Conservation (phyloP, 1,140 invertebrate genomes). For the Eurosta solidaginis region DNA sequence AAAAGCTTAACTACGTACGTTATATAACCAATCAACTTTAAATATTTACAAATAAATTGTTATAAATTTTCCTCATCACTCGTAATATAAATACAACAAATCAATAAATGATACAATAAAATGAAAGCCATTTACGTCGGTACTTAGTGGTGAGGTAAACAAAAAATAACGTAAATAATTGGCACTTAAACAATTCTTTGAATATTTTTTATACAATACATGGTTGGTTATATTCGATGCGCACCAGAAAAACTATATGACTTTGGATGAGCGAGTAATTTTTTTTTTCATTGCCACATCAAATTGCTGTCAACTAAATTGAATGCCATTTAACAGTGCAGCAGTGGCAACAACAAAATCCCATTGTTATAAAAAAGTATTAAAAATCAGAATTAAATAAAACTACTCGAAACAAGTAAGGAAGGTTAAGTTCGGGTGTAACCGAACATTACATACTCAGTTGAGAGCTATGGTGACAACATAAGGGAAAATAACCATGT, state of each 20-base stretch:
- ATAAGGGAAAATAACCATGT: too few species aligned
- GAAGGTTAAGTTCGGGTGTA: too few species aligned
- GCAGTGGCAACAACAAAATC: slow-evolving; percentile 10
- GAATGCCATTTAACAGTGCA: slow-evolving; percentile 1
- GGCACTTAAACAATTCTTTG: slow-evolving; percentile 20
- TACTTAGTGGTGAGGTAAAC: background rate
- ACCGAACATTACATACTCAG: too few species aligned
- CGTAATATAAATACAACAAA: background rate
- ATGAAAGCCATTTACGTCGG: slow-evolving; percentile 16
- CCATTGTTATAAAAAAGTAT: background rate
- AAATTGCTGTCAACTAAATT: slow-evolving; percentile 26
- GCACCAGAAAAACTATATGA: background rate
- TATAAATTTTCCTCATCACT: background rate
- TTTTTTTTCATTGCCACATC: background rate
- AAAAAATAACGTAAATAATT: slow-evolving; percentile 4
- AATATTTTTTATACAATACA: background rate
- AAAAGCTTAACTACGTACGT: too few species aligned
- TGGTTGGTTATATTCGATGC: background rate
- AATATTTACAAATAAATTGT: too few species aligned
- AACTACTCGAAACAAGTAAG: too few species aligned
- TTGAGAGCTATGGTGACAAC: too few species aligned
- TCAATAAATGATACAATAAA: slow-evolving; percentile 15
- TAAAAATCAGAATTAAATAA: background rate
- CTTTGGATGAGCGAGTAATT: background rate
- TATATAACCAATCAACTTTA: too few species aligned